Conservation (phyloP, 2,888 invertebrate species). For the Drosophila anomelani region DNA sequence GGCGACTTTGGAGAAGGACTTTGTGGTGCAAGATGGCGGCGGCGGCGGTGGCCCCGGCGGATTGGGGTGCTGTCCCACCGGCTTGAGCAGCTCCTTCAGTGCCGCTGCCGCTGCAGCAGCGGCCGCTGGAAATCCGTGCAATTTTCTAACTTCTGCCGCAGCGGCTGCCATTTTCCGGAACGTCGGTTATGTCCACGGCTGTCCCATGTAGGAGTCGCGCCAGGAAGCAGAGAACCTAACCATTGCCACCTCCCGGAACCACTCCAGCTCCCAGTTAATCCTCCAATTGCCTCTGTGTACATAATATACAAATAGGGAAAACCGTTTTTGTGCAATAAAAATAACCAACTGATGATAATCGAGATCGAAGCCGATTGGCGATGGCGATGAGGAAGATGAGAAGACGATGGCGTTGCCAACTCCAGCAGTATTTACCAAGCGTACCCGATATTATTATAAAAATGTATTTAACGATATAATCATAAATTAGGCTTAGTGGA, state of each 20-base stretch:
- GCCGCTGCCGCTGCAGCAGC: constrained; percentile 76
- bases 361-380: constrained; percentile 1
- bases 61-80: constrained; percentile 83
- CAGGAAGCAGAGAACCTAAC: background rate
- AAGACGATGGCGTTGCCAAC: background rate
- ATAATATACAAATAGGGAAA: constrained; percentile 45
- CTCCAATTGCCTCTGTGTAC: constrained; percentile 60
- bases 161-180: constrained; percentile 90
- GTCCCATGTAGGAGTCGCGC: constrained; percentile 86
- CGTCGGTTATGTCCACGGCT: constrained; percentile 90
- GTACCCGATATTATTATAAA: constrained; percentile 38
- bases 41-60: constrained; percentile 60
- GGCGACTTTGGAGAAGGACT: constrained; percentile 90
- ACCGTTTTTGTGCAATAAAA: constrained; percentile 69
- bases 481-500: constrained; percentile 66
- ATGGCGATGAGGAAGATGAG: background rate
- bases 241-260: background rate
- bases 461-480: constrained; percentile 35
- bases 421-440: constrained; percentile 23
- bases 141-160: constrained; percentile 88
- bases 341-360: constrained; percentile 10
- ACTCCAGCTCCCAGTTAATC: background rate
- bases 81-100: constrained; percentile 78
- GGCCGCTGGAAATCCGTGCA: constrained; percentile 85
- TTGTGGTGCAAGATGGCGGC: constrained; percentile 82